Evolutionary conservation across 2,888 invertebrate genomes (phyloP), one percentile per base, ranked within the genome.

Genomic region (Amphipoea oculea): DNA sequence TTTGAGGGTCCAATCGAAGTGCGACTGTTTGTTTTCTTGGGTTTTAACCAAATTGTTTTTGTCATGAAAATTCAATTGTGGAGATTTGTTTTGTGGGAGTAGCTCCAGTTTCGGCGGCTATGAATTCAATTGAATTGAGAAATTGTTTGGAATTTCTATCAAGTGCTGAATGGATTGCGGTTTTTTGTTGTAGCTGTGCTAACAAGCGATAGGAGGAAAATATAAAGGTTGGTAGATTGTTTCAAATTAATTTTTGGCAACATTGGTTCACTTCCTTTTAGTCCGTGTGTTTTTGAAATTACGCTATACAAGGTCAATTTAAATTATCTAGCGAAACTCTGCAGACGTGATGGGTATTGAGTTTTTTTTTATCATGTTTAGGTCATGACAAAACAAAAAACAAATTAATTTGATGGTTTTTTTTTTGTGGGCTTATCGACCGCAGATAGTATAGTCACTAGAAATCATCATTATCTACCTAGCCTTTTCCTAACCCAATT

Each of bases 31-130:
- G 82, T 87, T 88, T 84, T 65, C 70, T 81, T 78, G 73, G 82
- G 81, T 79, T 83, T 76, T 78, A 75, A 72, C 78, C 72, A 83
- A 86, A 83, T 89, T 89, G 83, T 85, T 88, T 89, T 89, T 78
- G 83, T 82, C 84, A 87, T 79, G 81, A 81, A 89, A 87, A 87
- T 88, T 81, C 88, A 89, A 87, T 88, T 87, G 78, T 63, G 72
- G 36, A 70, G 86, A 87, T 87, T 88, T 87, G 82, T 82, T 83
- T 82, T 74, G 83, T 68, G 36, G n/a, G 54, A 68, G 57, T 42
- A 67, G 70, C 78, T 74, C 51, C 65, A 29, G 70, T 66, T 81
- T 29, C 7, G 48, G 40, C 12, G 62, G 62, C 71, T 67, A 54
- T 54, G 68, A 80, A 82, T 63, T 63, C 36, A 36, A 36, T 85